These are phyloP conservation scores for Camelus dromedarius DNA, from an alignment of 2,113 vertebrate species.

Conservation along the genomic window DNA sequence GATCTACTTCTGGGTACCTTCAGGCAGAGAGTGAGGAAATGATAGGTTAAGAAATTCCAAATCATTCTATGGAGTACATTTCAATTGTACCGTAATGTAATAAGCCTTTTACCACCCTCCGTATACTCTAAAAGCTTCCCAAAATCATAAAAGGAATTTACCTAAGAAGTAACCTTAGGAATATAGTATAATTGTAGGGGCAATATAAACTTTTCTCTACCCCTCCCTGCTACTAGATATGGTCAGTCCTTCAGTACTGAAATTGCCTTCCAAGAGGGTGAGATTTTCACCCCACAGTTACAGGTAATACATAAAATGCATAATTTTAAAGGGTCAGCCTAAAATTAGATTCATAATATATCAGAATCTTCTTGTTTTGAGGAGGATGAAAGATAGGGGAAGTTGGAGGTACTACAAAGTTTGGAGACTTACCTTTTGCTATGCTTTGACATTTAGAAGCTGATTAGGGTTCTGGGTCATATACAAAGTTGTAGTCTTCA, in stretches of 20 bases:
- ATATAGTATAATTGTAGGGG: background rate
- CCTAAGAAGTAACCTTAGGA: background rate
- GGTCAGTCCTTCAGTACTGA: background rate
- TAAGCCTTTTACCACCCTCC: background rate
- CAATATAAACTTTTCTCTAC: constrained; percentile 11
- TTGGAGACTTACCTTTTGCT: background rate
- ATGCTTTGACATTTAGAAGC: background rate
- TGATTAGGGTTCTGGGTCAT: background rate
- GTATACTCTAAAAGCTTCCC: background rate
- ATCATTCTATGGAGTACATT: background rate
- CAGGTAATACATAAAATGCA: constrained; percentile 39
- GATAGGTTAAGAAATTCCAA: background rate
- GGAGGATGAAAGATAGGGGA: background rate
- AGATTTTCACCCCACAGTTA: background rate
- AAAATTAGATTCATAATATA: background rate
- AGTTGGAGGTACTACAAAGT: background rate
- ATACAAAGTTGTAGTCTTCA: background rate
- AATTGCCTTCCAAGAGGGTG: constrained; percentile 18
- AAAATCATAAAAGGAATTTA: constrained; percentile 20
- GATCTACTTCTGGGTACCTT: background rate
- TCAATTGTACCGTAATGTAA: background rate
- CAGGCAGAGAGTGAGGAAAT: background rate
- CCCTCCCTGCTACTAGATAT: background rate
- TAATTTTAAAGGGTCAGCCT: constrained; percentile 27
- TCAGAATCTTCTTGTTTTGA: constrained; percentile 28